Evolutionary conservation across 2,888 invertebrate species (phyloP).

Genomic region (Metalampra italica): DNA sequence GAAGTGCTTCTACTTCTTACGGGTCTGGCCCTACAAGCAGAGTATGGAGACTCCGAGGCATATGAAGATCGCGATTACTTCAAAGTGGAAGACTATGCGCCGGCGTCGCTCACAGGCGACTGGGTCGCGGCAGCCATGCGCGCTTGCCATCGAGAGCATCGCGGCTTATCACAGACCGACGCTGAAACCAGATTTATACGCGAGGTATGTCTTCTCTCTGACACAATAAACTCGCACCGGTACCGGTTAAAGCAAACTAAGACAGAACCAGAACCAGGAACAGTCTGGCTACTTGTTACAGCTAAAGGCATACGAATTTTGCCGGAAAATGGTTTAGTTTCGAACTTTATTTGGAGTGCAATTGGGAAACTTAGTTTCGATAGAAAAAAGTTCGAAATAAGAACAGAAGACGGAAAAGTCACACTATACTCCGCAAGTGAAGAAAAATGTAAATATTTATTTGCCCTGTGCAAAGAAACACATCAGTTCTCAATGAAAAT

Average conservation of each 20-base stretch:
- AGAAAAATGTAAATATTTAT: slow-evolving; percentile 94
- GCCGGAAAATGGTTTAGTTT: slow-evolving; percentile 82
- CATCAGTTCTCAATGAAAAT: slow-evolving; percentile 98
- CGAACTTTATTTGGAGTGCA: slow-evolving; percentile 95
- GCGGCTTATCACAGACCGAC: slow-evolving; percentile 86
- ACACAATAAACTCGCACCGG: slow-evolving; percentile 93
- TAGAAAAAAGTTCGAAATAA: slow-evolving; percentile 97
- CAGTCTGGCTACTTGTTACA: slow-evolving; percentile 93
- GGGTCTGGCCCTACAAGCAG: slow-evolving; percentile 94
- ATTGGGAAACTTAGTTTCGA: slow-evolving; percentile 97
- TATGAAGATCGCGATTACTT: slow-evolving; percentile 77
- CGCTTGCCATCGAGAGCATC: slow-evolving; percentile 89
- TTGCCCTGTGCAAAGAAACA: slow-evolving; percentile 92
- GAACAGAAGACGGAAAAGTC: slow-evolving; percentile 91
- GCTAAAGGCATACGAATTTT: slow-evolving; percentile 95
- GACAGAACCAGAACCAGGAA: slow-evolving; percentile 85
- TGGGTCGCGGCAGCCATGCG: slow-evolving; percentile 82
- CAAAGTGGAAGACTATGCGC: slow-evolving; percentile 91
- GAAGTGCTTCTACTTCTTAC: slow-evolving; percentile 89
- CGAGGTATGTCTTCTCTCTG: slow-evolving; percentile 89
- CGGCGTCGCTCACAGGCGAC: slow-evolving; percentile 80
- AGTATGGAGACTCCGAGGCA: slow-evolving; percentile 86
- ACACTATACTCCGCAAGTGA: slow-evolving; percentile 95
- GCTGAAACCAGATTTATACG: slow-evolving; percentile 93
- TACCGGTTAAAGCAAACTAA: slow-evolving; percentile 89